A percentile compares a stretch with the other conserved stretches of the same genome.
Evolutionary conservation across 2,797 vertebrate species (phyloP).

Genomic region (Periparus ater): DNA sequence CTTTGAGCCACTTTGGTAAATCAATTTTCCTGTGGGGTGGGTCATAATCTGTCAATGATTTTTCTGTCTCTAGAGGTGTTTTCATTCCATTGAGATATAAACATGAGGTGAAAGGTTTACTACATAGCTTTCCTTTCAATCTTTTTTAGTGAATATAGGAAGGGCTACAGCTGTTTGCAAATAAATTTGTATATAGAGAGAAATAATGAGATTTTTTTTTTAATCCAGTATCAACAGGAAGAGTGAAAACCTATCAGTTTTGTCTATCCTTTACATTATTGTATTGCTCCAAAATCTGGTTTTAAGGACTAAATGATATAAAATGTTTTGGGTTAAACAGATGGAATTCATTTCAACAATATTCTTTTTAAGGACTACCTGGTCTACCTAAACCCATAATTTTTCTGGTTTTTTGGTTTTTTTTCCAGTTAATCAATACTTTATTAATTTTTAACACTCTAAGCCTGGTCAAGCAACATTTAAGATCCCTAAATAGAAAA

Average conservation of each 20-base stretch:
- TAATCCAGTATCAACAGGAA: not conserved
- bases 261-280: not conserved
- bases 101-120: not conserved
- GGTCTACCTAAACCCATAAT: not conserved
- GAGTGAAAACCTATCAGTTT: not conserved
- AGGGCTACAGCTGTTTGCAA: not conserved
- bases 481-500: not conserved
- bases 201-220: not conserved
- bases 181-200: not conserved
- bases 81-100: not conserved
- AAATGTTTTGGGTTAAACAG: not conserved
- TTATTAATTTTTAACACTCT: not conserved
- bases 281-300: not conserved
- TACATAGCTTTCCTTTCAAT: not conserved
- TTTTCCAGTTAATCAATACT: not conserved
- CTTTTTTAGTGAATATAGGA: not conserved
- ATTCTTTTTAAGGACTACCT: not conserved
- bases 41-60: not conserved
- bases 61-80: not conserved
- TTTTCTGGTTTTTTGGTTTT: not conserved
- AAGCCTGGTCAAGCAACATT: not conserved
- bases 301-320: not conserved
- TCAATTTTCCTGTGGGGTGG: not conserved
- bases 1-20: not conserved
- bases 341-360: not conserved